Evolutionary conservation across 2,888 invertebrate species (phyloP).

Genomic region (Aspidiotus rigidus): DNA sequence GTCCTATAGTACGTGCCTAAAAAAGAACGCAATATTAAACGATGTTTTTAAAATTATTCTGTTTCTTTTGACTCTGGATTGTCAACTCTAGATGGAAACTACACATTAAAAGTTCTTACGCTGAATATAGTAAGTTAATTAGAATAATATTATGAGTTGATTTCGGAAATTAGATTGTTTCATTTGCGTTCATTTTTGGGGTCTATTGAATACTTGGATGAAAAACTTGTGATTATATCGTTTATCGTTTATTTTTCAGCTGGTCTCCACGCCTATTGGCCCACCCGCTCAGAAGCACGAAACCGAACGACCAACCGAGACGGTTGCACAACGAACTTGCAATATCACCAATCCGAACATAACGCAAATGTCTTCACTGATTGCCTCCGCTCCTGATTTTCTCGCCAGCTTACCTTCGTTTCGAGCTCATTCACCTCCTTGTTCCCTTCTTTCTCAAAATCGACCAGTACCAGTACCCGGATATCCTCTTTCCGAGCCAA

Average conservation of each 20-base stretch:
- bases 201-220: too few relatives aligned
- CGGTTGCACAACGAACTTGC: background rate
- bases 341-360: background rate
- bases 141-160: too few relatives aligned
- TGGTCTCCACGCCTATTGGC: slow-evolving; percentile 55
- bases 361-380: slow-evolving; percentile 27
- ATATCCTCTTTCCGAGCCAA: background rate
- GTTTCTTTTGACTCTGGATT: too few relatives aligned
- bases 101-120: too few relatives aligned
- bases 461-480: background rate
- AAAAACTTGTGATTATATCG: too few relatives aligned
- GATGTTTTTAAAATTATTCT: too few relatives aligned
- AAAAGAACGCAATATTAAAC: too few relatives aligned
- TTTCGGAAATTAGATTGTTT: too few relatives aligned
- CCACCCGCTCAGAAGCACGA: slow-evolving; percentile 11
- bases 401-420: slow-evolving; percentile 22
- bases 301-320: background rate
- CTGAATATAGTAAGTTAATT: too few relatives aligned
- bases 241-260: slow-evolving; percentile 43
- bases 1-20: too few relatives aligned
- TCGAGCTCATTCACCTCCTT: slow-evolving; percentile 22
- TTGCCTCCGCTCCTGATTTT: slow-evolving; percentile 24
- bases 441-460: background rate
- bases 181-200: too few relatives aligned
- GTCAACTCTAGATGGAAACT: too few relatives aligned